Conservation (phyloP, 2,888 invertebrate genomes). For the Apocheima hispidaria region DNA sequence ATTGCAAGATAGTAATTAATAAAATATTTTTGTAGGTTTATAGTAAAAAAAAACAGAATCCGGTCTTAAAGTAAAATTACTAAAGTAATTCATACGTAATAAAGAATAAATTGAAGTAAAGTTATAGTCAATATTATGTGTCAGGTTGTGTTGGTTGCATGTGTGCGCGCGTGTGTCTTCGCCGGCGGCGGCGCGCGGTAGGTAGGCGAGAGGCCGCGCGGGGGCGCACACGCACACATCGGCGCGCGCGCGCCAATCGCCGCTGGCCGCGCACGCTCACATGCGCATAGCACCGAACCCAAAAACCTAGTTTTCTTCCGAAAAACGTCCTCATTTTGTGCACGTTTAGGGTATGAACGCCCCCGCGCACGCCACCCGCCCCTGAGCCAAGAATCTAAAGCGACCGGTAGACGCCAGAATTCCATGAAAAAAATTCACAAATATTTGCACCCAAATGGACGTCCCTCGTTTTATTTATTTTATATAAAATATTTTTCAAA, state of each 20-base stretch:
- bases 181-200: constrained; percentile 50
- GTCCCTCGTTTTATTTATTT: constrained; percentile 50
- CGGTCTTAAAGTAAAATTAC: neutral
- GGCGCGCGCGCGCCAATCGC: constrained; percentile 70
- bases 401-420: constrained; percentile 41
- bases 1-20: neutral
- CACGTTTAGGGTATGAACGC: constrained; percentile 67
- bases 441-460: constrained; percentile 55
- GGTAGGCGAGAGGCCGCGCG: constrained; percentile 71
- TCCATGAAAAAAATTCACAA: constrained; percentile 68
- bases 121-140: constrained; percentile 24
- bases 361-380: constrained; percentile 69
- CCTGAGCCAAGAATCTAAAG: constrained; percentile 38
- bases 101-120: constrained; percentile 13
- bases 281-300: constrained; percentile 53
- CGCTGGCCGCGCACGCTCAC: constrained; percentile 70
- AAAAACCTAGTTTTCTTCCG: constrained; percentile 69
- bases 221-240: constrained; percentile 70
- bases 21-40: neutral
- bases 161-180: constrained; percentile 48
- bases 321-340: constrained; percentile 72
- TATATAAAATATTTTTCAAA: constrained; percentile 43
- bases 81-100: neutral
- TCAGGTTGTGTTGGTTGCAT: constrained; percentile 33
- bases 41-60: neutral